Percentiles rank a stretch among this genome's conserved stretches.
These are phyloP conservation scores for Fissipunctia ypsillon DNA, from an alignment of 2,888 invertebrate genomes.

Conservation along the genomic window DNA sequence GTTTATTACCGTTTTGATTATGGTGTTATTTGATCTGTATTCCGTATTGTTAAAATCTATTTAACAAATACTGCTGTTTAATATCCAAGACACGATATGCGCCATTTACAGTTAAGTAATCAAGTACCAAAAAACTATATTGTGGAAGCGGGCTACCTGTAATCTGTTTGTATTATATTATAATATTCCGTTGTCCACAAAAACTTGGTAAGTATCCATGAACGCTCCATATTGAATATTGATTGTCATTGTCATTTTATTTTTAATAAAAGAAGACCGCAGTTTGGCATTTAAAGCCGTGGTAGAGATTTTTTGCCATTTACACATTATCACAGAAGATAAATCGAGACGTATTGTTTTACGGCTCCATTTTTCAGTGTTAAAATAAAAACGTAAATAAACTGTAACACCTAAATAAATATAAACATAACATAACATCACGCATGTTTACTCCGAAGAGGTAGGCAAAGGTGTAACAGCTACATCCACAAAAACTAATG, in stretches of 20 bases:
- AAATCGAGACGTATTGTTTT: not conserved
- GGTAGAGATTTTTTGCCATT: not conserved
- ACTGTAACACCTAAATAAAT: not conserved
- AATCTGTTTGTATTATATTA: slow-evolving; percentile 5
- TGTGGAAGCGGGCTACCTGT: slow-evolving; percentile 2
- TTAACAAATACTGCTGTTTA: slow-evolving; percentile 4
- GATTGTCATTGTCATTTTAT: slow-evolving; percentile 25
- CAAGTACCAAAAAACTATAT: slow-evolving; percentile 5
- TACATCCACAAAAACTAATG: not conserved
- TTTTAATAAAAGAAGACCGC: slow-evolving; percentile 21
- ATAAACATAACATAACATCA: not conserved
- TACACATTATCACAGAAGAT: not conserved
- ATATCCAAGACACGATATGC: not conserved
- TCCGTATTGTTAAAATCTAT: slow-evolving; percentile 12
- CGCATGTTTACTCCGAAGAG: not conserved
- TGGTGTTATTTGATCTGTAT: slow-evolving; percentile 10
- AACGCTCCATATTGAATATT: slow-evolving; percentile 30
- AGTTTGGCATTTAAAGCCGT: slow-evolving; percentile 3
- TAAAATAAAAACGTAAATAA: not conserved
- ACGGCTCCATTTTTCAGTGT: not conserved
- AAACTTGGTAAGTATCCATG: slow-evolving; percentile 24
- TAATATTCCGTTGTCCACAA: slow-evolving; percentile 16
- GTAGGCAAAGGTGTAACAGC: not conserved
- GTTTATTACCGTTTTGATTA: slow-evolving; percentile 25
- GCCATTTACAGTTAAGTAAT: slow-evolving; percentile 4